Base-by-base conservation (phyloP, 1,140 invertebrate species). In the Homarus americanus region DNA sequence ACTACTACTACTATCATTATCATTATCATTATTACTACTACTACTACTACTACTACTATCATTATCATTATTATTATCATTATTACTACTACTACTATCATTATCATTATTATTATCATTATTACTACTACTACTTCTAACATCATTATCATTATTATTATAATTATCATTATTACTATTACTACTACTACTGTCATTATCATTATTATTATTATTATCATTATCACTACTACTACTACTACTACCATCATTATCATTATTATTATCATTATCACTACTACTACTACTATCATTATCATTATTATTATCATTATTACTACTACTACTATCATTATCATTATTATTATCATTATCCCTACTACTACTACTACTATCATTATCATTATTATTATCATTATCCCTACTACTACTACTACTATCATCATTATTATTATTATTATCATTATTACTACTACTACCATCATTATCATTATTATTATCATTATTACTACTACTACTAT, bases 381-480 rank as follows among this genome's bases (percentile, higher is more conserved):
- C n/a, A n/a, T n/a, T n/a, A n/a, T n/a, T n/a, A n/a, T n/a, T n/a
- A n/a, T n/a, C n/a, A n/a, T n/a, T n/a, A n/a, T n/a, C n/a, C n/a
- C n/a, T n/a, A n/a, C n/a, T n/a, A n/a, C n/a, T n/a, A n/a, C n/a
- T n/a, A n/a, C n/a, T n/a, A n/a, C 24, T 63, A 63, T 63, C 24
- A 63, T 63, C 24, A 63, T 63, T 63, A 63, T 63, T 63, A 63
- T 63, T 63, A 63, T 63, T 63, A 63, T 63, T 63, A 63, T 63
- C 24, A 63, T 63, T 63, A 63, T 63, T 63, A 63, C 24, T 63
- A 63, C 24, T 63, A 63, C 24, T 63, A 63, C 24, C 24, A 63
- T 63, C 24, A 63, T 63, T 63, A 63, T 63, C 24, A 63, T 63
- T 63, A 63, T 63, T 63, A 63, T 63, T 63, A 63, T 63, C 24